Base-by-base conservation (phyloP, 1,140 invertebrate genomes). In the Drosophila micromelanica region DNA sequence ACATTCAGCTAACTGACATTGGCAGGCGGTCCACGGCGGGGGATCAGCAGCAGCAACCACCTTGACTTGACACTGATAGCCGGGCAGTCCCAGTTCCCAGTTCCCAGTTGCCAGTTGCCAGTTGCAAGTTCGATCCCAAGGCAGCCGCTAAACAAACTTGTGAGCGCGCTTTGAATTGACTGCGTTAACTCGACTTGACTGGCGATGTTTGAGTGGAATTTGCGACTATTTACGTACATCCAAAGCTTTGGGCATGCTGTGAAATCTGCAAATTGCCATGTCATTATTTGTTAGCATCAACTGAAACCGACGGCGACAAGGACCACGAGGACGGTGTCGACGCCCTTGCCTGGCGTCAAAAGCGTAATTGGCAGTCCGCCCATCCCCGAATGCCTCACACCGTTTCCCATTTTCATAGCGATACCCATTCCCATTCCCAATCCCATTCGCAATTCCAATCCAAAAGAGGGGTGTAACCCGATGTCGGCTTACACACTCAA, bases 221-320 rank as follows among this genome's bases (percentile, higher is more conserved):
- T 63, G 62, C 60, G 56, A 62, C 46, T 63, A 70, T 70, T 71
- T 75, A 43, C 61, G 59, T 42, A 32, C 40, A 62, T 59, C 59
- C 48, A 38, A 13, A 46, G 71, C 51, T 70, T 68, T 65, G 52
- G 69, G 68, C 80, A 75, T 90, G 86, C 86, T 91, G 82, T 90
- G 90, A 91, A 90, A 89, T 91, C 86, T 90, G 90, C 90, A 91
- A 91, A 91, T 91, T 91, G 90, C 86, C 86, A 84, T 91, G 90
- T 90, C 90, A 91, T 91, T 91, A 91, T 91, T 91, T 91, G 90
- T 91, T 91, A 91, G 80, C 69, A 79, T 91, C 90, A 91, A 91
- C 51, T 43, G 68, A 60, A 71, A 27, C 55, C 45, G n/a, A 64
- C 27, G 3, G 15, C 5, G 48, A 30, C 38, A 54, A 56, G 67